These are phyloP conservation scores for Nannoperca australis DNA, from an alignment of 2,797 vertebrate species.

Conservation along the genomic window DNA sequence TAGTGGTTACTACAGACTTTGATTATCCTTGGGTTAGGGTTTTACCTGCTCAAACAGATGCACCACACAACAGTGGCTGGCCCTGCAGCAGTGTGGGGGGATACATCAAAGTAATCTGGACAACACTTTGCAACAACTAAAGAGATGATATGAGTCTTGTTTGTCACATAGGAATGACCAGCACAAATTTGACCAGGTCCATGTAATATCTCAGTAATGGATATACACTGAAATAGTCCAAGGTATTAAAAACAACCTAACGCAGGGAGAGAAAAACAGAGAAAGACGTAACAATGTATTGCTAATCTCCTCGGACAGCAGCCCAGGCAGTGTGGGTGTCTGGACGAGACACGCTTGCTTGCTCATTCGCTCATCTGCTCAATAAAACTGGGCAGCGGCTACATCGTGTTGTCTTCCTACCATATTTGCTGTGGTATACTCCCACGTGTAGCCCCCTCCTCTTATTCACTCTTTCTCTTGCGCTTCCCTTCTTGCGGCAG, in stretches of 20 bases:
- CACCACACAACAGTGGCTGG: neutral
- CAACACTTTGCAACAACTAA: neutral
- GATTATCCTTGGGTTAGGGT: neutral
- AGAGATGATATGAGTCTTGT: neutral
- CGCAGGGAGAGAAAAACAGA: conserved; percentile 20
- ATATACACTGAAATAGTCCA: conserved; percentile 6
- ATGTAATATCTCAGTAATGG: conserved; percentile 6
- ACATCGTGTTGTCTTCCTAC: conserved; percentile 61
- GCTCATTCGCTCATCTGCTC: conserved; percentile 75
- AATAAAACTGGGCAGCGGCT: conserved; percentile 64
- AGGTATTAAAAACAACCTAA: conserved; percentile 51
- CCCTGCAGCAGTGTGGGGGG: neutral
- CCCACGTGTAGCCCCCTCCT: conserved; percentile 69
- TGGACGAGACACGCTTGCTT: conserved; percentile 72
- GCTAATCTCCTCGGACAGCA: conserved; percentile 70
- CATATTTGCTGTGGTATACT: conserved; percentile 62
- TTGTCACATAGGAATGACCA: conserved; percentile 9
- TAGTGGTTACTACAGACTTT: neutral
- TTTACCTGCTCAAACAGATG: neutral
- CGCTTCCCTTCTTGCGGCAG: conserved; percentile 56
- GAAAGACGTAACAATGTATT: conserved; percentile 61
- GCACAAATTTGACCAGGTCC: neutral
- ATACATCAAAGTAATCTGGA: neutral
- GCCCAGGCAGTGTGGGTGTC: conserved; percentile 79
- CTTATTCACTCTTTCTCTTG: conserved; percentile 51